Base-by-base conservation (phyloP, 2,113 vertebrate genomes). In the Psilopogon haemacephalus region DNA sequence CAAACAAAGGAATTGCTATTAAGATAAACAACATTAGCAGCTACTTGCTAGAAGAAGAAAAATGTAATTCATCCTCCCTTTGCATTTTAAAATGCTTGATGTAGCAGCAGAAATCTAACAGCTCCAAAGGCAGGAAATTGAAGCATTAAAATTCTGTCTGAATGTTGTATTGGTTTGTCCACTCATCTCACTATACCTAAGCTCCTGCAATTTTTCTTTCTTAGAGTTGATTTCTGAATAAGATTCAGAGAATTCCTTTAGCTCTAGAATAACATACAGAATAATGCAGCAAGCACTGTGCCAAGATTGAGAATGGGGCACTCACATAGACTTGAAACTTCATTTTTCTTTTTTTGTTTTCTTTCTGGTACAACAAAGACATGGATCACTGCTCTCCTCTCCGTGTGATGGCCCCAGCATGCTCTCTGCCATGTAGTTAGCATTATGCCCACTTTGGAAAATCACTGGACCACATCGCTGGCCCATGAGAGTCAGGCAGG, bases 341-440 rank as follows among this genome's bases (percentile, higher is more conserved):
- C 24, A 40, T 93, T 93, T 95, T 86, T 86, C 80, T 90, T 79
- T 14, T 72, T 90, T 93, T 62, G 58, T 62, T 90, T 89, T 72
- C 37, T 55, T 85, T 86, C 50, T 82, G 67, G 28, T 87, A 1
- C 67, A 73, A 33, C 63, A 83, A 68, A 94, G 42, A 21, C 59
- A 64, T 56, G 77, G 95, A 85, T 95, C 86, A 60, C 33, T 63
- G 86, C 63, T 72, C 54, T 73, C 44, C 38, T 86, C 37, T 32
- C 46, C 35, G 26, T 56, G 33, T 38, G 86, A 56, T 62, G 84
- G 73, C 86, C 77, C 77, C 59, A 58, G 80, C 62, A 30, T n/a
- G 73, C 86, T 94, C 76, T 58, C 75, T 93, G 89, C 73, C 81
- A 59, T 56, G 77, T 26, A 79, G 59, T 89, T 94, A 82, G 58